Evolutionary conservation across 2,797 vertebrate species (phyloP).

Genomic region (Remorina albescens): DNA sequence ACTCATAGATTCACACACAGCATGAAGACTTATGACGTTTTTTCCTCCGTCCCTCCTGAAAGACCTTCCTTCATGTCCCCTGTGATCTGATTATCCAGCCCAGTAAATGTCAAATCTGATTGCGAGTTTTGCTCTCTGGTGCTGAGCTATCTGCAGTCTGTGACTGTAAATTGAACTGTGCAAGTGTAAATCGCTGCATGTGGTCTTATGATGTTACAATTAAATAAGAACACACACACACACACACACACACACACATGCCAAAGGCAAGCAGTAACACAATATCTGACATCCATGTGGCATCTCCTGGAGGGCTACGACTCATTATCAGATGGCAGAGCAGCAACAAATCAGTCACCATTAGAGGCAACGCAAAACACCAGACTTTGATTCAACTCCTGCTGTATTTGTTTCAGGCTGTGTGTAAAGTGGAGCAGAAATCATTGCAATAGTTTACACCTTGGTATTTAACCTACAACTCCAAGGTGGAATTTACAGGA

Average conservation of each 20-base stretch:
- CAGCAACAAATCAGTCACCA: constrained; percentile 67
- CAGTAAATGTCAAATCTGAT: constrained; percentile 67
- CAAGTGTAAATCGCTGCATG: constrained; percentile 47
- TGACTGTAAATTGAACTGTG: constrained; percentile 37
- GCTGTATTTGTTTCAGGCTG: constrained; percentile 28
- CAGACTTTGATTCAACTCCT: constrained; percentile 25
- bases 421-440: constrained; percentile 10
- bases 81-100: constrained; percentile 45
- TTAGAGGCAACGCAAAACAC: constrained; percentile 49
- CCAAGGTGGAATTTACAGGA: not conserved
- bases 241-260: constrained; percentile 13
- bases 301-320: constrained; percentile 52
- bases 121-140: constrained; percentile 37
- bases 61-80: constrained; percentile 17
- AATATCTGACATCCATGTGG: constrained; percentile 60
- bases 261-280: constrained; percentile 51
- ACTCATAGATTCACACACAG: not conserved
- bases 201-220: constrained; percentile 41
- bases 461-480: not conserved
- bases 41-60: constrained; percentile 9
- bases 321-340: constrained; percentile 59
- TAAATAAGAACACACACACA: constrained; percentile 30
- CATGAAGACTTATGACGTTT: not conserved
- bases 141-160: constrained; percentile 37
- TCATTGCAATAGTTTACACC: not conserved